Conservation (phyloP, 2,113 vertebrate species). For the Poeciliopsis prolifica region DNA sequence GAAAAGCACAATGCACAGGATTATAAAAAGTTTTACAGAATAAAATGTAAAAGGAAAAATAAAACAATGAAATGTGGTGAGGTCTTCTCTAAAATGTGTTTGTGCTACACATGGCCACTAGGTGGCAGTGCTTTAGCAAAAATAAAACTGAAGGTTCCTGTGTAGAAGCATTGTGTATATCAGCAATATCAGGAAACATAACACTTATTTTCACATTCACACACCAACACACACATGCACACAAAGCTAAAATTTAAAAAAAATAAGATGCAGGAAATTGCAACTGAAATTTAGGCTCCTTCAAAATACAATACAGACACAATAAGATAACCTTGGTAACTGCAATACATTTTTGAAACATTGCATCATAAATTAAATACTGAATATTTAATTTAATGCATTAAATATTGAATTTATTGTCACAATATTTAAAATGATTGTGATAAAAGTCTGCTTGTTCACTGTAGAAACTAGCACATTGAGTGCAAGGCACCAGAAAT, state of each 20-base stretch:
- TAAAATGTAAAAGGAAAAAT: too few species aligned
- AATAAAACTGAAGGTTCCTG: constrained; percentile 10
- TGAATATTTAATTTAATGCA: not conserved
- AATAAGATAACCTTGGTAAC: too few species aligned
- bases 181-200: not conserved
- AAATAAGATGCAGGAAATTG: not conserved
- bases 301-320: too few species aligned
- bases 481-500: not conserved
- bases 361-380: too few species aligned
- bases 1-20: not conserved
- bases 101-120: constrained; percentile 22
- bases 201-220: not conserved
- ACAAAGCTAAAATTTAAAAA: not conserved
- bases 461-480: not conserved
- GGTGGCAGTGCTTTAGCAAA: constrained; percentile 49
- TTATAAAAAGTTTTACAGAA: not conserved
- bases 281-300: too few species aligned
- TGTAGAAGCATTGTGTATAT: not conserved
- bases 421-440: not conserved
- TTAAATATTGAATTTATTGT: not conserved
- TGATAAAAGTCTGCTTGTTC: not conserved
- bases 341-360: too few species aligned
- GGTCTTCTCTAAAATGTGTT: too few species aligned
- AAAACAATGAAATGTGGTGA: too few species aligned
- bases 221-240: too few species aligned